Conservation (phyloP, 1,140 invertebrate genomes). For the Achatina immaculata region DNA sequence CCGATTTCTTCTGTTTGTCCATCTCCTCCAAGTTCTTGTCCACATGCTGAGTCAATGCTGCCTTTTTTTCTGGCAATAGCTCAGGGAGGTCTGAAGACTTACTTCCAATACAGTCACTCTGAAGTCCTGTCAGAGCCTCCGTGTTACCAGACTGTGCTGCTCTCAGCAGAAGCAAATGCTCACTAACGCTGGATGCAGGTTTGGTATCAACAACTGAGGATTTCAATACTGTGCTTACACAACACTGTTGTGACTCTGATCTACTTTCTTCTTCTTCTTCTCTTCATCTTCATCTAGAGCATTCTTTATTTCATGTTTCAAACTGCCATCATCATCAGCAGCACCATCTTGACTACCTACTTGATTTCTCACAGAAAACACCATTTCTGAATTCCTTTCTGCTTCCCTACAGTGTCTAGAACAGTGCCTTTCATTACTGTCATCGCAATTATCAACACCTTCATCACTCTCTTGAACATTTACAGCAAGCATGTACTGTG, state of each 20-base stretch:
- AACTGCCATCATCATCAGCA: background rate
- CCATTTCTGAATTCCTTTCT: background rate
- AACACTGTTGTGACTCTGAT: background rate
- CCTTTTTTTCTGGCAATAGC: background rate
- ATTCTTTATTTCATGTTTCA: background rate
- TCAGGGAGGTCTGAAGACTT: background rate
- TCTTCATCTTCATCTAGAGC: no score
- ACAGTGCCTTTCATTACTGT: background rate
- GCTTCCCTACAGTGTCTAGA: background rate
- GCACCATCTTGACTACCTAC: background rate
- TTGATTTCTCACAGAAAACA: background rate
- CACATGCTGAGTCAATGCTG: background rate
- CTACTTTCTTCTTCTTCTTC: background rate
- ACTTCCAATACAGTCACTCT: background rate
- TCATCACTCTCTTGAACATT: background rate
- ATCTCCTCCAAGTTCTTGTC: background rate
- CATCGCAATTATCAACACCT: background rate
- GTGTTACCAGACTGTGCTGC: background rate
- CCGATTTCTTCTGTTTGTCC: constrained; percentile 45
- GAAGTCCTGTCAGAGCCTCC: background rate
- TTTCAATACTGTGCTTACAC: background rate
- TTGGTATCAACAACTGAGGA: background rate
- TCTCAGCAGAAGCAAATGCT: background rate
- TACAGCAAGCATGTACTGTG: background rate
- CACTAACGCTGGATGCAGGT: background rate